Conservation (phyloP, 2,797 vertebrate species). For the Rhincodon typus region DNA sequence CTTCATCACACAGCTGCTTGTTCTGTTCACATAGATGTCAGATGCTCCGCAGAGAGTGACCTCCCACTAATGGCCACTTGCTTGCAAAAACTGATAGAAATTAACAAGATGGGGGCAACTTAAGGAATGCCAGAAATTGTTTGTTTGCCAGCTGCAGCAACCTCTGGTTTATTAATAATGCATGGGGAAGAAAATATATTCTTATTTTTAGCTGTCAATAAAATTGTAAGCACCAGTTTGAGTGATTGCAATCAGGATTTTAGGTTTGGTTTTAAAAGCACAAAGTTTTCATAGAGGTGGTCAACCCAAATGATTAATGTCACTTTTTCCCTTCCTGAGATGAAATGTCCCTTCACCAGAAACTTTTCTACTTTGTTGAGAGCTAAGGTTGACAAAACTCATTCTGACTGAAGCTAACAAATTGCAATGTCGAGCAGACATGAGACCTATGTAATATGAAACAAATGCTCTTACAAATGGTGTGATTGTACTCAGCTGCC, state of each 20-base stretch:
- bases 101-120: background rate
- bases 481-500: background rate
- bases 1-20: background rate
- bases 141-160: background rate
- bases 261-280: background rate
- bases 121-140: too few species aligned
- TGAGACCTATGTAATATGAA: background rate
- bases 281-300: background rate
- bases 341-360: background rate
- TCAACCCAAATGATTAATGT: too few species aligned
- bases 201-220: background rate
- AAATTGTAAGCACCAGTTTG: background rate
- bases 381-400: background rate
- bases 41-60: background rate
- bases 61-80: background rate
- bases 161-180: background rate
- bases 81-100: background rate
- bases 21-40: background rate
- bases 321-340: background rate
- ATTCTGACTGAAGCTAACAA: background rate
- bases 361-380: background rate
- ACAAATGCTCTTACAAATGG: slow-evolving; percentile 12
- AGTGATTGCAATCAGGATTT: background rate
- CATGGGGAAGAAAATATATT: background rate
- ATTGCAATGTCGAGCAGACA: background rate